Evolutionary conservation across 2,888 invertebrate species (phyloP), one percentile per base, ranked within the genome.

Genomic region (Agriopis marginaria): DNA sequence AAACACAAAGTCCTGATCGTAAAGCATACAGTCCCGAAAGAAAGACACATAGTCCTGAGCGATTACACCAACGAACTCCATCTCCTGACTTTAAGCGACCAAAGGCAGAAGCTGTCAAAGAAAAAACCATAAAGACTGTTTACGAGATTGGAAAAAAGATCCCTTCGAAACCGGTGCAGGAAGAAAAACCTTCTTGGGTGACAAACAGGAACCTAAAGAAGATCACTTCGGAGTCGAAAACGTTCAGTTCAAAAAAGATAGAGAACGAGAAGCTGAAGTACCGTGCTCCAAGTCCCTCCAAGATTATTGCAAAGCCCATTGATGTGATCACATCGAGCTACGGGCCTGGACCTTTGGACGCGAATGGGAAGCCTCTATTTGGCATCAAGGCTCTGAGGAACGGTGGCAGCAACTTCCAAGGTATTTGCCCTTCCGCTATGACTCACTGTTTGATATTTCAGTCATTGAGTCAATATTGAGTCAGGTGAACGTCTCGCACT

Each of bases 311-410:
- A 67, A 86, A 95, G 80, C 93, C 95, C 0, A 95, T 94, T 0
- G 96, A 97, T 84, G 95, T 95, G 42, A 96, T 97, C 69, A 97
- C 96, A 4, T 97, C 97, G 1, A 97, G 97, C 85, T 97, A 97
- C 86, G 97, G 97, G 1, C 96, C 97, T 1, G 97, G 97, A 0
- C 97, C 97, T 40, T 96, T 97, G 3, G 97, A 97, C 84, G 97
- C 97, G 75, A 96, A 97, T 77, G 97, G 97, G 11, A 94, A 95
- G 68, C 97, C 97, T 32, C 92, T 97, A 68, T 97, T 97, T 89
- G 97, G 97, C 65, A 95, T 97, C 77, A 95, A 95, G 82, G 97
- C 97, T 67, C 93, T 97, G 70, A 87, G 92, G 78, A 95, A 95
- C 79, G 95, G 95, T 68, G 95, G 95, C 81, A 94, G 95, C 78